phyloP scores from a whole-genome alignment of 2,797 vertebrate species.

The Parotocinclus haroldoi region DNA sequence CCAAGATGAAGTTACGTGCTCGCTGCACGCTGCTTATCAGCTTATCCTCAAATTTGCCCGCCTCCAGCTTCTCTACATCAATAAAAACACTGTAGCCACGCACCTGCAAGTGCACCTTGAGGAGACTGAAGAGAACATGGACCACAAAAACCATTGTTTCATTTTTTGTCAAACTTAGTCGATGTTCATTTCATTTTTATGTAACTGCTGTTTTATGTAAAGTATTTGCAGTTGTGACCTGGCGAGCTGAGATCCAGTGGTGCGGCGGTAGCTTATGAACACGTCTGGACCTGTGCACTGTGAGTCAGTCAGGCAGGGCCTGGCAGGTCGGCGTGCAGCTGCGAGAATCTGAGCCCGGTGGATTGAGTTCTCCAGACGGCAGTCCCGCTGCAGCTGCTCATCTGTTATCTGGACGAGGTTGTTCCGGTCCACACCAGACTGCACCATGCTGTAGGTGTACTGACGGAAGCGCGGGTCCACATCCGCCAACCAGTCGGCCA shows the following conservation, averaged over 20 bases:
- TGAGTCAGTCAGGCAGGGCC: conserved; percentile 71
- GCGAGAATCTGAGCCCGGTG: conserved; percentile 87
- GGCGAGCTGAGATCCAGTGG: conserved; percentile 91
- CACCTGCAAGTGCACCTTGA: conserved; percentile 96
- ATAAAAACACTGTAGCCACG: conserved; percentile 95
- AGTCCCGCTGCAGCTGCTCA: conserved; percentile 88
- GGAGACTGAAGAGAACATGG: conserved; percentile 69
- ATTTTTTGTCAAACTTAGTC: too few relatives aligned
- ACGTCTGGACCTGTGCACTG: conserved; percentile 81
- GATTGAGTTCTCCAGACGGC: conserved; percentile 78
- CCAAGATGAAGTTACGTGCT: conserved; percentile 90
- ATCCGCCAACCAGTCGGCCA: conserved; percentile 88
- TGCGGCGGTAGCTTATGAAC: conserved; percentile 95
- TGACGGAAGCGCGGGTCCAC: conserved; percentile 90
- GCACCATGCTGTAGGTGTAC: conserved; percentile 92
- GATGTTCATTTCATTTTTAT: too few relatives aligned
- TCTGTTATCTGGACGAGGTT: conserved; percentile 82
- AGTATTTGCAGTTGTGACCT: conserved; percentile 69
- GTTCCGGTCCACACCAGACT: conserved; percentile 83
- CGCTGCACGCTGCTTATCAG: conserved; percentile 86
- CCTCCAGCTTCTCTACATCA: conserved; percentile 95
- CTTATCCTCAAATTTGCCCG: conserved; percentile 94
- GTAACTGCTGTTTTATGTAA: neutral
- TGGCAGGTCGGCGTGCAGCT: conserved; percentile 69
- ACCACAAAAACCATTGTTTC: too few relatives aligned